Evolutionary conservation across 2,797 vertebrate genomes (phyloP).

Genomic region (Melanotaenia maccullochi): DNA sequence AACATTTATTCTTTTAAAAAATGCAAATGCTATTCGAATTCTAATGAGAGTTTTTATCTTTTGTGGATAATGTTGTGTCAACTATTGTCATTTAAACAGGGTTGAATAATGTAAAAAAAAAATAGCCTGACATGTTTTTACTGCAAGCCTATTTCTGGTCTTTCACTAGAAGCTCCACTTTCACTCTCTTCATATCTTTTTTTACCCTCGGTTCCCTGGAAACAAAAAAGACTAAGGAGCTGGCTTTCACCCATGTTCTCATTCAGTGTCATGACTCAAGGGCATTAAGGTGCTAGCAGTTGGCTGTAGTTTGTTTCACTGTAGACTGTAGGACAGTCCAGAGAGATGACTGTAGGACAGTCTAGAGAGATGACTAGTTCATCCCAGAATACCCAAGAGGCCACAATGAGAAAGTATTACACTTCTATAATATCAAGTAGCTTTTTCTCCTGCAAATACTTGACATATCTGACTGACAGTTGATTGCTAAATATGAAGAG

Average conservation of each 20-base stretch:
- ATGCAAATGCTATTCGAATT: not conserved
- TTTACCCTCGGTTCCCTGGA: constrained; percentile 50
- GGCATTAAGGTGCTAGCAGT: constrained; percentile 53
- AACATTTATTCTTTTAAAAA: not conserved
- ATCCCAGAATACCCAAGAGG: constrained; percentile 43
- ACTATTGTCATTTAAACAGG: constrained; percentile 3
- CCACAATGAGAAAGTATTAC: constrained; percentile 32
- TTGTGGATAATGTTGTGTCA: constrained; percentile 21
- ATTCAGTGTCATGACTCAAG: constrained; percentile 66
- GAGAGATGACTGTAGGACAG: constrained; percentile 39
- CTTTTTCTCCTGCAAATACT: constrained; percentile 4
- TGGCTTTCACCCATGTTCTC: constrained; percentile 57
- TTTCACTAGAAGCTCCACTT: constrained; percentile 52
- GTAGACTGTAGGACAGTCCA: constrained; percentile 33
- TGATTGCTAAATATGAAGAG: constrained; percentile 17
- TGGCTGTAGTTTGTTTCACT: constrained; percentile 59
- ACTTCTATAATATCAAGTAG: constrained; percentile 28
- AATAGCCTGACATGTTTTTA: constrained; percentile 45
- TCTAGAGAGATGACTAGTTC: constrained; percentile 37
- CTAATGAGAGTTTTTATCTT: constrained; percentile 5
- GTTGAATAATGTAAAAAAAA: constrained; percentile 35
- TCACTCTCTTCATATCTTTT: constrained; percentile 49
- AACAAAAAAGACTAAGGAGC: constrained; percentile 37
- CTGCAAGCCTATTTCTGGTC: constrained; percentile 61
- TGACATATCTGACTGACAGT: constrained; percentile 33